Conservation (phyloP, 1,140 invertebrate genomes). For the Platorchestia sp. region DNA sequence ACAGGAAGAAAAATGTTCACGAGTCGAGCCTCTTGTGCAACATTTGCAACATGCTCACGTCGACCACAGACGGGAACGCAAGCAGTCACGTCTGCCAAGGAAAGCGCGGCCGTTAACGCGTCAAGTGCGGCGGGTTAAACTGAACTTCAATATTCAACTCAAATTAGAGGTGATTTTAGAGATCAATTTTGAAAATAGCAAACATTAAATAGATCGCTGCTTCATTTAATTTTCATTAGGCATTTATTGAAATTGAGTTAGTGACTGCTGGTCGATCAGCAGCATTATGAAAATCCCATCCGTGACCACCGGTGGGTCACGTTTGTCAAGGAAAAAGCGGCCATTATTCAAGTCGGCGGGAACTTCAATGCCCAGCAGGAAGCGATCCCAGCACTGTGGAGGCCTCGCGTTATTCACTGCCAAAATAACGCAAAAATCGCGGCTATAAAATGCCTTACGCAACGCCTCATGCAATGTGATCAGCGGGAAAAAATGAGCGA, state of each 20-base stretch:
- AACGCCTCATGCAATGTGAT: neutral
- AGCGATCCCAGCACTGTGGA: neutral
- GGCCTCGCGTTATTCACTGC: neutral
- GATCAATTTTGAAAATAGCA: too few relatives aligned
- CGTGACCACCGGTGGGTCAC: too few relatives aligned
- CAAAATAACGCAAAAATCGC: neutral
- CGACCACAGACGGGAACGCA: neutral
- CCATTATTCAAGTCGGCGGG: neutral
- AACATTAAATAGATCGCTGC: too few relatives aligned
- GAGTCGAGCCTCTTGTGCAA: neutral
- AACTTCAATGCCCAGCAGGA: neutral
- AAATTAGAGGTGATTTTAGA: too few relatives aligned
- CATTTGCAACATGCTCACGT: neutral
- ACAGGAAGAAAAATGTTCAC: neutral
- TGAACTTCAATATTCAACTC: too few relatives aligned
- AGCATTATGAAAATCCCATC: too few relatives aligned
- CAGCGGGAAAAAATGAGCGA: neutral
- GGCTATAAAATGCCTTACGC: neutral
- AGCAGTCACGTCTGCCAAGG: neutral
- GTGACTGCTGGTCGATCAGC: too few relatives aligned
- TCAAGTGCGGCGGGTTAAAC: too few relatives aligned
- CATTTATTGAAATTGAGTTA: too few relatives aligned
- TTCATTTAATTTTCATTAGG: too few relatives aligned
- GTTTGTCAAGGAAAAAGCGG: neutral
- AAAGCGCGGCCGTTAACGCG: neutral